Evolutionary conservation across 2,888 invertebrate genomes (phyloP), one percentile per base, ranked within the genome.

Genomic region (Xestoiulus laeticollis): DNA sequence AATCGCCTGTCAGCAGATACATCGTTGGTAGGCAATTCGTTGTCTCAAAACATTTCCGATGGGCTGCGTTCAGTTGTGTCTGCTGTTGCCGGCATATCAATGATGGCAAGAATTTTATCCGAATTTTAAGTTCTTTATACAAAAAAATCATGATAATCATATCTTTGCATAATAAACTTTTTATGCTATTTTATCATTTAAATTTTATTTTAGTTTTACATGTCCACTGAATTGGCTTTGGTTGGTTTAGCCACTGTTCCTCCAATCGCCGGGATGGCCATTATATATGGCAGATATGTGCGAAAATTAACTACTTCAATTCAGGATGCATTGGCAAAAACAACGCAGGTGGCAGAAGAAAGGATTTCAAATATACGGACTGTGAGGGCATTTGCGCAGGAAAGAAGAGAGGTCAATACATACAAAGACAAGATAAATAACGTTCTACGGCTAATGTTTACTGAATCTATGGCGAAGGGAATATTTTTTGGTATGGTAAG

Each of bases 31-130:
- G 98, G 98, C 8, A 95, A 96, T 89, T 96, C 98, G 59, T 94
- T 99, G 0, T 98, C 98, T 87, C 96, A 95, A 91, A 99, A 99
- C 92, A 94, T 99, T 88, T 98, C 98, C 1, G 99, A 99, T 93
- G 99, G 99, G 0, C 92, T 99, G 32, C 93, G 99, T 85, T 96
- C 98, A 0, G 91, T 95, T 2, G 95, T 97, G 89, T 97, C 98
- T 95, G 96, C 96, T 12, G 92, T 94, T 38, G 96, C 96, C 83
- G 98, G 98, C 0, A 95, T 97, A 59, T 95, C 96, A 38, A 98
- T 99, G 96, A 99, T 99, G 99, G 97, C 97, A 92, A 91, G 90
- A 22, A 38, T 16, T n/a, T 85, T n/a, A 38, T 43, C n/a, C 2
- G 14, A 85, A 32, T 85, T 82, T n/a, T n/a, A n/a, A n/a, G n/a